Conservation (phyloP, 2,113 vertebrate genomes). For the Chrysemys picta region DNA sequence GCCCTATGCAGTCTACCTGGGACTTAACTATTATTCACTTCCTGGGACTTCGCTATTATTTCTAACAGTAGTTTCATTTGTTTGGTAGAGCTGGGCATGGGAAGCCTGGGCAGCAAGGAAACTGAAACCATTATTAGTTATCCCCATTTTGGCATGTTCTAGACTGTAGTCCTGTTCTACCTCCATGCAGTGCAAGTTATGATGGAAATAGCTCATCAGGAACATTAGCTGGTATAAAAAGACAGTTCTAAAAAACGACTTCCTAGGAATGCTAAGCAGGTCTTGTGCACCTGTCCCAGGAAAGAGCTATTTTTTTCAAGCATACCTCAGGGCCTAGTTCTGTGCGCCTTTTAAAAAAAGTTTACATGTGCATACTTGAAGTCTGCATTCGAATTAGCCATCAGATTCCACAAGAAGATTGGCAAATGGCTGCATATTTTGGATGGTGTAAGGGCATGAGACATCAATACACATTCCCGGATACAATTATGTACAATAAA, state of each 20-base stretch:
- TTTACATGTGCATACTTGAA: not conserved
- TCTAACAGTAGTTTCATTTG: not conserved
- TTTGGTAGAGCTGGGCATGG: not conserved
- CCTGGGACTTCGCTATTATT: not conserved
- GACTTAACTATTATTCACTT: too few species aligned
- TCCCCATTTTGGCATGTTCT: not conserved
- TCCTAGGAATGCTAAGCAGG: not conserved
- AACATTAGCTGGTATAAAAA: not conserved
- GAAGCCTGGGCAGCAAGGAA: not conserved
- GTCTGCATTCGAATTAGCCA: not conserved
- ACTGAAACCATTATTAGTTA: not conserved
- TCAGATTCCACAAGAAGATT: not conserved
- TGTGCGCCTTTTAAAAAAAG: not conserved
- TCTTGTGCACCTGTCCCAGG: not conserved
- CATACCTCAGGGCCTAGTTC: not conserved
- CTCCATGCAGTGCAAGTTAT: not conserved
- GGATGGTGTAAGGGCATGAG: not conserved
- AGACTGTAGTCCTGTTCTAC: not conserved
- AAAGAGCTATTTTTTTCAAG: not conserved
- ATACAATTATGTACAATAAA: rapidly evolving
- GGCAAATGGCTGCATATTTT: rapidly evolving
- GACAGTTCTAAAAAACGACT: not conserved
- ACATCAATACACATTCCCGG: not conserved
- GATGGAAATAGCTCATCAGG: not conserved
- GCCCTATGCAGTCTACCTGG: too few species aligned